These are phyloP conservation scores for Odontesthes bonariensis DNA, from an alignment of 2,113 vertebrate genomes.

Conservation along the genomic window DNA sequence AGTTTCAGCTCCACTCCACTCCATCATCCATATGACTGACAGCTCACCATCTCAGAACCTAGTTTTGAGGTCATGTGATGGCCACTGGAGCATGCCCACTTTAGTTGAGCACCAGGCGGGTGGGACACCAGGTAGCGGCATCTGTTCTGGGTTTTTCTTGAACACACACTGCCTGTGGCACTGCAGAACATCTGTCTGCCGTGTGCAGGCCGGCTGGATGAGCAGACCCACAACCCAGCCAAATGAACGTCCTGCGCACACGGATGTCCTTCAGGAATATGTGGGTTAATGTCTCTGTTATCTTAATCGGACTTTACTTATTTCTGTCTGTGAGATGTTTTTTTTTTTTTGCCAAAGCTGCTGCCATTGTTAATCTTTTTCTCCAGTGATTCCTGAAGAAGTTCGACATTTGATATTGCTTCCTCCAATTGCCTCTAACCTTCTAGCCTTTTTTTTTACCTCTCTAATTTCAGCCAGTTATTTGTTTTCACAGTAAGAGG, in stretches of 20 bases:
- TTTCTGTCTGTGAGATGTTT: neutral
- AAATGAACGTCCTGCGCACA: slow-evolving; percentile 70
- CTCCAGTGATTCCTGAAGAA: slow-evolving; percentile 6
- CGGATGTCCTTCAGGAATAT: slow-evolving; percentile 81
- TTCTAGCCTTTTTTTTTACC: neutral
- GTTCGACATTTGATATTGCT: slow-evolving; percentile 17
- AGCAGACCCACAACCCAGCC: slow-evolving; percentile 60
- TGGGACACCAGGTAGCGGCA: slow-evolving; percentile 81
- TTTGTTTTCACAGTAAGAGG: slow-evolving; percentile 19
- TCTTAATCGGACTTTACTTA: slow-evolving; percentile 18
- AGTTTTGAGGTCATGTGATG: slow-evolving; percentile 73
- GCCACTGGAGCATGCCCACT: slow-evolving; percentile 68
- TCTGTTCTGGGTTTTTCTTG: slow-evolving; percentile 82
- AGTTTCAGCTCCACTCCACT: slow-evolving; percentile 21
- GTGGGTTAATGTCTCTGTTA: slow-evolving; percentile 72
- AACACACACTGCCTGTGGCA: slow-evolving; percentile 80
- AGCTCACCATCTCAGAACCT: slow-evolving; percentile 34
- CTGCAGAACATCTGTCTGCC: slow-evolving; percentile 82
- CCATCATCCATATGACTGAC: slow-evolving; percentile 63
- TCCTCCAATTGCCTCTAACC: neutral
- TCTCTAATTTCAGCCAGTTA: slow-evolving; percentile 11
- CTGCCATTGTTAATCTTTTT: slow-evolving; percentile 14
- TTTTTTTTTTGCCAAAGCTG: slow-evolving; percentile 2
- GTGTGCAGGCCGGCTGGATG: slow-evolving; percentile 70
- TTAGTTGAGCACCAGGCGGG: slow-evolving; percentile 66